phyloP scores from a whole-genome alignment of 2,797 vertebrate genomes.

The Crenuchus spilurus region DNA sequence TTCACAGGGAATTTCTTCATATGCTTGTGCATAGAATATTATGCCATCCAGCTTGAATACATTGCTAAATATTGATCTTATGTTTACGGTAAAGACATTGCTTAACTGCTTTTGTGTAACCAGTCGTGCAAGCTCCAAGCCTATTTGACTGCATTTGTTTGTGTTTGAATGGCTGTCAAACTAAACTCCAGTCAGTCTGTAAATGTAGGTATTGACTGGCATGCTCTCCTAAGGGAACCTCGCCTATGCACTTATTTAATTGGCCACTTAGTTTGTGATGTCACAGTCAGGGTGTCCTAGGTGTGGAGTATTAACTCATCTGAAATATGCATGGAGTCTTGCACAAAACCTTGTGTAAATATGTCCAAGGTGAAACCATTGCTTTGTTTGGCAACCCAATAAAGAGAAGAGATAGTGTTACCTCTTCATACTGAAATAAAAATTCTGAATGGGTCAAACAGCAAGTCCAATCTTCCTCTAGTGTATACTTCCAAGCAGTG shows the following conservation, averaged over 20 bases:
- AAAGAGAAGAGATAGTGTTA: not conserved
- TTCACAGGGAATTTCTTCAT: too few relatives aligned
- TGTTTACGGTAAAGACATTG: not conserved
- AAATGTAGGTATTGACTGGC: not conserved
- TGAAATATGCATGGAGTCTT: not conserved
- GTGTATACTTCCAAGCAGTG: not conserved
- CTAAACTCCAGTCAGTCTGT: conserved; percentile 8
- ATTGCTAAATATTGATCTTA: not conserved
- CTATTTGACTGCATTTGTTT: conserved; percentile 39
- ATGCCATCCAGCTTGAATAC: not conserved
- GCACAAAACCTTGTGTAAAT: not conserved
- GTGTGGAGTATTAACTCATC: not conserved
- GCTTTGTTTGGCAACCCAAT: not conserved
- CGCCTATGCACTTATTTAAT: conserved; percentile 6
- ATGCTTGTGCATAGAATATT: too few relatives aligned
- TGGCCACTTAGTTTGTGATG: not conserved
- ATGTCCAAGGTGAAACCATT: not conserved
- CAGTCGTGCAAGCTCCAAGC: not conserved
- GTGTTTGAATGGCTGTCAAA: conserved; percentile 8
- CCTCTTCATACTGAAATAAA: not conserved
- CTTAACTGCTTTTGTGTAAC: not conserved
- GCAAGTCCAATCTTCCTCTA: not conserved
- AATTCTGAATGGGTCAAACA: not conserved
- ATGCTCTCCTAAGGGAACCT: not conserved
- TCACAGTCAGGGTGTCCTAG: not conserved